These are phyloP conservation scores for Cyprinodon tularosa DNA, from an alignment of 2,113 vertebrate species.

Conservation along the genomic window DNA sequence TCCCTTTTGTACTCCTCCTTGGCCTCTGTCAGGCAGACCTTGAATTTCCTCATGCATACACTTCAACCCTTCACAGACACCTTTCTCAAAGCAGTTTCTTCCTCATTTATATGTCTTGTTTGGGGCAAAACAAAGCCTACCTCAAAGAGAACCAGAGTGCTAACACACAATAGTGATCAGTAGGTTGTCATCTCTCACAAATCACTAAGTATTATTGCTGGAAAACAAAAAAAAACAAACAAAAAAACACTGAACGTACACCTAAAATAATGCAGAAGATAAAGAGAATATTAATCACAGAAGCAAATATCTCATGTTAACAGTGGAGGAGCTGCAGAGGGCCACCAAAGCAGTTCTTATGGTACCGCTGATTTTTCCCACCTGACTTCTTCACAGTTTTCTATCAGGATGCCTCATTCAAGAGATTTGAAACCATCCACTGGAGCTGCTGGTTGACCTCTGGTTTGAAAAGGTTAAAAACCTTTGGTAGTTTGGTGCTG, in stretches of 20 bases:
- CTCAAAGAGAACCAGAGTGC: not conserved
- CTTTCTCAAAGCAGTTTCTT: not conserved
- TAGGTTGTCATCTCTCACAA: not conserved
- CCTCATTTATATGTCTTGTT: not conserved
- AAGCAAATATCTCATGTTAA: not conserved
- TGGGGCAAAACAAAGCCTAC: not conserved
- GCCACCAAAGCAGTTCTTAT: not conserved
- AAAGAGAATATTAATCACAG: not conserved
- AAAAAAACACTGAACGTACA: not conserved
- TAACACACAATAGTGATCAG: not conserved
- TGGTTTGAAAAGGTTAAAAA: not conserved
- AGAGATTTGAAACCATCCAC: not conserved
- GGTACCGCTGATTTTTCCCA: not conserved
- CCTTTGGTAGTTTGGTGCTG: not conserved
- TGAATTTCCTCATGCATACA: not conserved
- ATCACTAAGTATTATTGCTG: not conserved
- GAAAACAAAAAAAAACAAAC: not conserved
- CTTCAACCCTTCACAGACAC: slow-evolving; percentile 1
- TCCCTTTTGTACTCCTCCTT: not conserved
- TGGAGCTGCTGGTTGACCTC: not conserved
- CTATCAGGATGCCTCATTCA: not conserved
- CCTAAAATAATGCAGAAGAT: not conserved
- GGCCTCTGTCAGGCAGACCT: not conserved
- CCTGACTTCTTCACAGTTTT: too few relatives aligned
- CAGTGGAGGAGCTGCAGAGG: too few relatives aligned